Evolutionary conservation across 2,113 vertebrate genomes (phyloP).

Genomic region (Columba livia): DNA sequence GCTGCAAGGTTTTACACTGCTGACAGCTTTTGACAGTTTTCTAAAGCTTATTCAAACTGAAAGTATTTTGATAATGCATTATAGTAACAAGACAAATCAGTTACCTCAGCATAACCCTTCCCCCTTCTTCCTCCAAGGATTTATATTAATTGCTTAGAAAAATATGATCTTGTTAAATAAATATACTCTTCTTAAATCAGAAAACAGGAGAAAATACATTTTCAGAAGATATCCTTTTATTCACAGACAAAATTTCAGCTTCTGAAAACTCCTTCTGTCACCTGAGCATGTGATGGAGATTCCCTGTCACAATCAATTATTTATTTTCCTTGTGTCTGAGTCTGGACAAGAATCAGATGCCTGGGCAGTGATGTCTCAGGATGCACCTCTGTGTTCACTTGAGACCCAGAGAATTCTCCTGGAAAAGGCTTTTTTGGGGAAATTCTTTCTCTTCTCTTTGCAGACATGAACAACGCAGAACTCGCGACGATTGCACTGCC

Average conservation of each 20-base stretch:
- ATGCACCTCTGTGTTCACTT: background rate
- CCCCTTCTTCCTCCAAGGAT: background rate
- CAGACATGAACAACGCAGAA: background rate
- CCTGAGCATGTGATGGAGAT: background rate
- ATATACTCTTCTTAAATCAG: background rate
- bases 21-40: slow-evolving; percentile 55
- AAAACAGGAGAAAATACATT: background rate
- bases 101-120: background rate
- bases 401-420: background rate
- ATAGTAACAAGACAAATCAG: slow-evolving; percentile 41
- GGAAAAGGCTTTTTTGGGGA: background rate
- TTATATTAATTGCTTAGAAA: slow-evolving; percentile 2
- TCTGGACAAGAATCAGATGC: background rate
- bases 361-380: background rate
- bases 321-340: background rate
- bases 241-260: background rate
- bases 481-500: rapidly evolving
- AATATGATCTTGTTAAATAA: background rate
- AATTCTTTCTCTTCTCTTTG: background rate
- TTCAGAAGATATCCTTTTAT: background rate
- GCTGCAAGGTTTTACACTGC: background rate
- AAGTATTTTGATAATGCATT: slow-evolving; percentile 50
- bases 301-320: background rate
- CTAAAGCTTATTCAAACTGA: slow-evolving; percentile 48
- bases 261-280: background rate